phyloP scores from a whole-genome alignment of 92 coral and sea anemone genomes.

The Phenganax stokvisi region DNA sequence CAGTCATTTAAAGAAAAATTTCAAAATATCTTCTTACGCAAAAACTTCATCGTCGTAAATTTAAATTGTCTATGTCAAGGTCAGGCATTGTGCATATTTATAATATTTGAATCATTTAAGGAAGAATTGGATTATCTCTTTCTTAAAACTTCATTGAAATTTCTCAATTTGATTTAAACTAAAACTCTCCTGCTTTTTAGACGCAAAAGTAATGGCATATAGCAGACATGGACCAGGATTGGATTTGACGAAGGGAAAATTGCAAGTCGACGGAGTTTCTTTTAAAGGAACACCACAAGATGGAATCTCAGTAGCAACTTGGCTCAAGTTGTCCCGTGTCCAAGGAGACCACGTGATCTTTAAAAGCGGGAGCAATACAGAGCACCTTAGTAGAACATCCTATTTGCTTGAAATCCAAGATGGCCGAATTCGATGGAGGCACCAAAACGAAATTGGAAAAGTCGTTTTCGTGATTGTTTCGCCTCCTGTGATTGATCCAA shows the following conservation, averaged over 20 bases:
- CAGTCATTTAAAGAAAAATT: too few relatives aligned
- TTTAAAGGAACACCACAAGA: slow-evolving; percentile 74
- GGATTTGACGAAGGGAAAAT: slow-evolving; percentile 65
- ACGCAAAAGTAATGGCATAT: slow-evolving; percentile 50
- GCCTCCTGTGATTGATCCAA: slow-evolving; percentile 56
- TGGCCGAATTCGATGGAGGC: slow-evolving; percentile 81
- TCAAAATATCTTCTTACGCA: too few relatives aligned
- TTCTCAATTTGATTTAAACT: background rate
- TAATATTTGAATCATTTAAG: too few relatives aligned
- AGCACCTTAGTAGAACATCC: slow-evolving; percentile 20
- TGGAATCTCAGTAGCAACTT: slow-evolving; percentile 76
- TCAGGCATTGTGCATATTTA: too few relatives aligned
- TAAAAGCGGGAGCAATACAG: slow-evolving; percentile 59
- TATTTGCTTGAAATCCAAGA: slow-evolving; percentile 63
- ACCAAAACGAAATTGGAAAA: slow-evolving; percentile 60
- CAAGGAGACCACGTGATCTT: slow-evolving; percentile 71
- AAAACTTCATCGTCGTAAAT: background rate
- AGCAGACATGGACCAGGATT: slow-evolving; percentile 73
- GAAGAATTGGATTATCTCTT: too few relatives aligned
- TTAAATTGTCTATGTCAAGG: background rate
- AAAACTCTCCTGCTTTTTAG: slow-evolving; percentile 36
- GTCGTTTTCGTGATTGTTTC: slow-evolving; percentile 63
- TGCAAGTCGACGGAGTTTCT: slow-evolving; percentile 59
- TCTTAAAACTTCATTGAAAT: too few relatives aligned
- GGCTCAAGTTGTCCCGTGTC: slow-evolving; percentile 71